These are phyloP conservation scores for Heterochromis multidens DNA, from an alignment of 2,113 vertebrate species.

Conservation along the genomic window DNA sequence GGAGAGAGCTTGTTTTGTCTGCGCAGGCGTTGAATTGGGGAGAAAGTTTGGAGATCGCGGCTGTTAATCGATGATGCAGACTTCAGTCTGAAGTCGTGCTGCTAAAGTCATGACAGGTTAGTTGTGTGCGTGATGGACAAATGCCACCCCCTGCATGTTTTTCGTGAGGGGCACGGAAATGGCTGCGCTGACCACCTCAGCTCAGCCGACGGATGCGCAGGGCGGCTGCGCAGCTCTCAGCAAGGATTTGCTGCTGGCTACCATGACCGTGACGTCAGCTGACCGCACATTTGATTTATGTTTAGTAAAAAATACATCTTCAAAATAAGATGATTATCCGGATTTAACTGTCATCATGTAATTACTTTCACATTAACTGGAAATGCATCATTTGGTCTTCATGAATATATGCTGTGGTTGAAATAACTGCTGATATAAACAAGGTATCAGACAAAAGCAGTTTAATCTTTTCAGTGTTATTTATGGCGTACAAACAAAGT, in stretches of 20 bases:
- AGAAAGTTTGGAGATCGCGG: slow-evolving; percentile 50
- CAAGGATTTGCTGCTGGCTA: slow-evolving; percentile 61
- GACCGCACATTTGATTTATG: background rate
- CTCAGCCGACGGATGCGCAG: slow-evolving; percentile 71
- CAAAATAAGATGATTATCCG: background rate
- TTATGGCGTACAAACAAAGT: background rate
- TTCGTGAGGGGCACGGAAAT: slow-evolving; percentile 55
- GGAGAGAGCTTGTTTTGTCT: slow-evolving; percentile 1
- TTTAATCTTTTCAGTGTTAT: background rate
- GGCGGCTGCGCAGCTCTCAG: slow-evolving; percentile 71
- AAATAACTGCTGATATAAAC: background rate
- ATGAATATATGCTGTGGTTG: too few relatives aligned
- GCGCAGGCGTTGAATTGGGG: slow-evolving; percentile 53
- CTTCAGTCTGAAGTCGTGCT: background rate
- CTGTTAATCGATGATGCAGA: background rate
- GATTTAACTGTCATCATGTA: background rate
- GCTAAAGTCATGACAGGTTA: background rate
- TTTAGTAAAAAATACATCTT: background rate
- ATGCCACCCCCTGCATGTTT: background rate
- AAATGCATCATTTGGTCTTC: too few relatives aligned
- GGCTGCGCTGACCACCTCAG: slow-evolving; percentile 66
- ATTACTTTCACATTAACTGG: too few relatives aligned
- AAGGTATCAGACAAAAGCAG: background rate
- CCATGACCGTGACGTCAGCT: slow-evolving; percentile 60
- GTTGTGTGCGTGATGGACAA: background rate